Conservation (phyloP, 2,888 invertebrate genomes). For the Malacosoma neustria region DNA sequence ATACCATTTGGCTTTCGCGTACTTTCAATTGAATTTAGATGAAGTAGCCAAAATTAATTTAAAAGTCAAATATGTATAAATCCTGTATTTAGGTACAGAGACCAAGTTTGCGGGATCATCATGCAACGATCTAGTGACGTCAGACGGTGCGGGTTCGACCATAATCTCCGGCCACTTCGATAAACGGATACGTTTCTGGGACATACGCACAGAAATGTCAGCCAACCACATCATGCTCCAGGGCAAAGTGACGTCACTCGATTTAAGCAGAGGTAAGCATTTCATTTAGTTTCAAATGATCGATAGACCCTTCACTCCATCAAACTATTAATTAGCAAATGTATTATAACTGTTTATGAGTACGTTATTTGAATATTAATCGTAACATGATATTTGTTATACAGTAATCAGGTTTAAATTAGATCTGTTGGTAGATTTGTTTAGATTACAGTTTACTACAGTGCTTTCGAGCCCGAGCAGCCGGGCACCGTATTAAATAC, state of each 20-base stretch:
- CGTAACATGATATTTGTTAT: background rate
- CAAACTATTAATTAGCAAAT: background rate
- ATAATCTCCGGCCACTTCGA: constrained; percentile 99
- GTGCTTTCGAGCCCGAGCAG: too few relatives aligned
- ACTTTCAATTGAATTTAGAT: too few relatives aligned
- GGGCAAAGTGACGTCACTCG: constrained; percentile 96
- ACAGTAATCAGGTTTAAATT: background rate
- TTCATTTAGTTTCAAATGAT: constrained; percentile 4
- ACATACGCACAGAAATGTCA: constrained; percentile 89
- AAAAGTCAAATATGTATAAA: background rate
- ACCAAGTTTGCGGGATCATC: constrained; percentile 97
- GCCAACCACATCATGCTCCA: constrained; percentile 91
- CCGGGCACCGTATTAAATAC: too few relatives aligned
- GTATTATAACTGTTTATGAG: background rate
- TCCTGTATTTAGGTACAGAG: constrained; percentile 79
- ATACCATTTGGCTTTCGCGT: too few relatives aligned
- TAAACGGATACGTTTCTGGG: constrained; percentile 98
- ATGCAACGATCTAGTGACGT: constrained; percentile 96
- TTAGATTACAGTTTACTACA: background rate
- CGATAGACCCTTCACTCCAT: background rate
- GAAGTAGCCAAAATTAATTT: too few relatives aligned
- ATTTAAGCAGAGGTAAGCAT: constrained; percentile 88
- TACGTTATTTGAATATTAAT: background rate
- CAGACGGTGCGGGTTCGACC: constrained; percentile 88
- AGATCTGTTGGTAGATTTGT: background rate